Percentiles rank a stretch among this genome's conserved stretches.
These are phyloP conservation scores for Chiroxiphia lanceolata DNA, from an alignment of 2,797 vertebrate species.

Conservation along the genomic window DNA sequence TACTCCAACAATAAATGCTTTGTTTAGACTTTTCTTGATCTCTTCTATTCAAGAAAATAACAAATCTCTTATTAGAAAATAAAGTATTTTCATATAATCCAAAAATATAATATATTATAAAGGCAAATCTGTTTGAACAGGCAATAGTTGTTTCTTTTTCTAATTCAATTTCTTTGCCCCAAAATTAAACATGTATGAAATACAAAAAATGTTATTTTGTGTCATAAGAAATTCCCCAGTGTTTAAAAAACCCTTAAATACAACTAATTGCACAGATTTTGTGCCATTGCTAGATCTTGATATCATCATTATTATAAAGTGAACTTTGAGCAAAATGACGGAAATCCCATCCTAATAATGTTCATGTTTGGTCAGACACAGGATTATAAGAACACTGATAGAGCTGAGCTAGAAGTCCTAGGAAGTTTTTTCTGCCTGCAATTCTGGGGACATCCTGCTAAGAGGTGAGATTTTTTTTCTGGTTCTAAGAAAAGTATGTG, in stretches of 20 bases:
- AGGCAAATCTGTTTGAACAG: background rate
- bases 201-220: background rate
- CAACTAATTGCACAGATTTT: background rate
- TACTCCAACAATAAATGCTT: background rate
- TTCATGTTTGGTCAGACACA: background rate
- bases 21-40: background rate
- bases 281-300: background rate
- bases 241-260: background rate
- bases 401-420: background rate
- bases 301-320: background rate
- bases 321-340: background rate
- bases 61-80: background rate
- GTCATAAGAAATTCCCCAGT: background rate
- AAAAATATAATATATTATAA: background rate
- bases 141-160: background rate
- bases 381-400: background rate
- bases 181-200: background rate
- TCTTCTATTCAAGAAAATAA: background rate
- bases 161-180: background rate
- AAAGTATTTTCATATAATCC: background rate
- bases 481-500: background rate
- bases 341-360: background rate
- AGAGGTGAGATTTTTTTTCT: background rate
- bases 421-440: background rate
- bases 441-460: background rate